A percentile compares a stretch with the other conserved stretches of the same genome.
These are phyloP conservation scores for Takifugu flavidus DNA, from an alignment of 2,113 vertebrate species.

Conservation along the genomic window DNA sequence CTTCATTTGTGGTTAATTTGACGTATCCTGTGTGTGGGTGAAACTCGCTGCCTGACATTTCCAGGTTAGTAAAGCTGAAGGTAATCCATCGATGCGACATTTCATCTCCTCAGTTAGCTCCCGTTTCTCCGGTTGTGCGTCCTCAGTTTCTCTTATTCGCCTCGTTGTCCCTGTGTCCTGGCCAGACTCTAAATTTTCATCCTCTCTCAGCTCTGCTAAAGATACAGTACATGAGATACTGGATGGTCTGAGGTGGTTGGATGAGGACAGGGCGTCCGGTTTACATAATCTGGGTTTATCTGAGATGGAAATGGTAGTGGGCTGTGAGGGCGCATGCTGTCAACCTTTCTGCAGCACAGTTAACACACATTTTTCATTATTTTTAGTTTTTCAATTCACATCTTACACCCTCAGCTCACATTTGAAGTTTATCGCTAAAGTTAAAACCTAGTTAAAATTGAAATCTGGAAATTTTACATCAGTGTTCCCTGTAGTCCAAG, in stretches of 20 bases:
- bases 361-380: too few species aligned
- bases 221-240: conserved; percentile 27
- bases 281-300: conserved; percentile 41
- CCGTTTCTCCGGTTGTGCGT: conserved; percentile 22
- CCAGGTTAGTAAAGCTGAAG: conserved; percentile 23
- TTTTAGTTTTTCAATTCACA: too few species aligned
- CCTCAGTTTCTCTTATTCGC: conserved; percentile 18
- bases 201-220: conserved; percentile 10
- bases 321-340: too few species aligned
- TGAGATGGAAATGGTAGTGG: conserved; percentile 21
- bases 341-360: too few species aligned
- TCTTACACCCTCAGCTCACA: too few species aligned
- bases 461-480: too few species aligned
- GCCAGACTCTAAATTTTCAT: conserved; percentile 24
- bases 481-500: too few species aligned
- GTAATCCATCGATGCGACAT: conserved; percentile 39
- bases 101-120: conserved; percentile 25
- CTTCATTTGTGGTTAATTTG: not conserved
- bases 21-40: conserved; percentile 30
- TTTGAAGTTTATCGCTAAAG: too few species aligned
- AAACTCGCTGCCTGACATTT: conserved; percentile 36
- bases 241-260: conserved; percentile 19
- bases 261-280: conserved; percentile 22
- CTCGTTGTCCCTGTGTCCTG: conserved; percentile 32
- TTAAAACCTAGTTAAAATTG: too few species aligned